These are phyloP conservation scores for Salarias fasciatus DNA, from an alignment of 2,797 vertebrate genomes.

Conservation along the genomic window DNA sequence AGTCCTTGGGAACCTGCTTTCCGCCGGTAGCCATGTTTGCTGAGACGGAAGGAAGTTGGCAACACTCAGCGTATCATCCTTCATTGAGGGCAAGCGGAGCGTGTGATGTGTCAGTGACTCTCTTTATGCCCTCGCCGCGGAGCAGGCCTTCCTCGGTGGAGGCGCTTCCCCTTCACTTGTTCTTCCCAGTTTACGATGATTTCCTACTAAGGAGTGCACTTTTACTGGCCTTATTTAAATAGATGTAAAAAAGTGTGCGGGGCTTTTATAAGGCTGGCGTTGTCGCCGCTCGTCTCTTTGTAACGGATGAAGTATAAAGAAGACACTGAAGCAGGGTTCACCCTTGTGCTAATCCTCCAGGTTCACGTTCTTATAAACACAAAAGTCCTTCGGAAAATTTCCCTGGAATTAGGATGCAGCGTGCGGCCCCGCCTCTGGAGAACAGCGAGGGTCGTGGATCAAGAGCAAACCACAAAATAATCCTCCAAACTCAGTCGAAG, in stretches of 20 bases:
- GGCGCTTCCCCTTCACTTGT: constrained; percentile 48
- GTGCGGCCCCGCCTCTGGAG: too few species aligned
- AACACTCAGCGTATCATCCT: constrained; percentile 54
- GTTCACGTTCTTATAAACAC: not conserved
- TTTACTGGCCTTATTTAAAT: constrained; percentile 42
- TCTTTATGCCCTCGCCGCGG: constrained; percentile 51
- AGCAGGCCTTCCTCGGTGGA: constrained; percentile 24
- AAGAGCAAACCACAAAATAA: not conserved
- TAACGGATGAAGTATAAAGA: not conserved
- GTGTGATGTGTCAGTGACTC: constrained; percentile 62
- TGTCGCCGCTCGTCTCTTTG: not conserved
- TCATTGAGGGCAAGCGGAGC: constrained; percentile 56
- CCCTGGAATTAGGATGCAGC: too few species aligned
- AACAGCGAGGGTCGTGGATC: too few species aligned
- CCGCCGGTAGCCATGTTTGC: constrained; percentile 48
- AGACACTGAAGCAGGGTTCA: not conserved
- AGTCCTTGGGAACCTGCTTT: too few species aligned
- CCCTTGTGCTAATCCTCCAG: not conserved
- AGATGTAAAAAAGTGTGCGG: constrained; percentile 6
- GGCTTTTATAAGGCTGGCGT: constrained; percentile 3
- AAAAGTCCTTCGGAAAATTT: too few species aligned
- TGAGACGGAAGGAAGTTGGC: constrained; percentile 53
- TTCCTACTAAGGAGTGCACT: constrained; percentile 17
- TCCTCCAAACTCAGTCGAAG: not conserved
- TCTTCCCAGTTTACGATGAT: constrained; percentile 40